phyloP scores from a whole-genome alignment of 1,140 invertebrate genomes.

The Ylistrum balloti region DNA sequence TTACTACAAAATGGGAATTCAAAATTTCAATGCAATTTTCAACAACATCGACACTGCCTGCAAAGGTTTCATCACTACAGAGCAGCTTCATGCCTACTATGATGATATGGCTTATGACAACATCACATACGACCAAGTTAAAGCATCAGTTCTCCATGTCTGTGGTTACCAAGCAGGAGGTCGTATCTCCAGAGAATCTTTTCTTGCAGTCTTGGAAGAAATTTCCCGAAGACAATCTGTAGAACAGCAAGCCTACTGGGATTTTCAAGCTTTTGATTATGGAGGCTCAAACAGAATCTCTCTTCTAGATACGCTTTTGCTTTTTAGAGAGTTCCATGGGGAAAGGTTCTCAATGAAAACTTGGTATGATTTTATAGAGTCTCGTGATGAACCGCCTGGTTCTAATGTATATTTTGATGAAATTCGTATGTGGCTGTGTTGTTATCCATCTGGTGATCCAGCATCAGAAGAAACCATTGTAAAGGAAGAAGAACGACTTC shows the following conservation, averaged over 20 bases:
- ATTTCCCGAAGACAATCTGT: slow-evolving; percentile 69
- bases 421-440: slow-evolving; percentile 75
- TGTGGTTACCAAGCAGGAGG: slow-evolving; percentile 64
- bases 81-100: slow-evolving; percentile 71
- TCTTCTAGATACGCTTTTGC: slow-evolving; percentile 71
- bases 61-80: slow-evolving; percentile 69
- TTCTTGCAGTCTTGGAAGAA: slow-evolving; percentile 73
- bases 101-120: slow-evolving; percentile 68
- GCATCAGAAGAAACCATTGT: slow-evolving; percentile 68
- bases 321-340: slow-evolving; percentile 77
- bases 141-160: slow-evolving; percentile 69
- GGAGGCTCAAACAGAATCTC: slow-evolving; percentile 71
- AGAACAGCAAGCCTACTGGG: slow-evolving; percentile 77
- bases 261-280: slow-evolving; percentile 76
- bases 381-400: slow-evolving; percentile 64
- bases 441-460: slow-evolving; percentile 65
- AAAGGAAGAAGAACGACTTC: slow-evolving; percentile 67
- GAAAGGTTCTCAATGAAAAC: slow-evolving; percentile 76
- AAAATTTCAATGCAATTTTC: slow-evolving; percentile 74
- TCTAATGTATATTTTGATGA: slow-evolving; percentile 78
- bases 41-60: slow-evolving; percentile 72
- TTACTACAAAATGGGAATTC: slow-evolving; percentile 74
- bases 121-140: slow-evolving; percentile 68
- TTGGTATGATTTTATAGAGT: slow-evolving; percentile 76
- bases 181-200: slow-evolving; percentile 59